Percentiles rank a stretch among this genome's conserved stretches.
phyloP scores from a whole-genome alignment of 1,140 invertebrate species.

The Stegodyphus mimosarum region DNA sequence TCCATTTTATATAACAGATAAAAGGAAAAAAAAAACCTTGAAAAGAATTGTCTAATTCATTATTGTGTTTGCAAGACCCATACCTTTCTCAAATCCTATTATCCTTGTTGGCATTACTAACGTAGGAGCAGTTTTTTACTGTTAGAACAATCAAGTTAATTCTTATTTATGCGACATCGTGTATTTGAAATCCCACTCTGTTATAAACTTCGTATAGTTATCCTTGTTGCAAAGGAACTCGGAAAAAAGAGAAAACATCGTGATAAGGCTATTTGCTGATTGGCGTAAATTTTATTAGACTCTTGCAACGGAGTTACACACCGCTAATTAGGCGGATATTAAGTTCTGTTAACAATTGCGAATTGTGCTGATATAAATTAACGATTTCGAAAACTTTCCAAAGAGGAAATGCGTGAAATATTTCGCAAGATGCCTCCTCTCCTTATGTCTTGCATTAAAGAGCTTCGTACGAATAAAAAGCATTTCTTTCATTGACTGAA shows the following conservation, averaged over 20 bases:
- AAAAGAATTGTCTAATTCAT: neutral
- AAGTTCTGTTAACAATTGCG: neutral
- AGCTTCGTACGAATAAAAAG: no score
- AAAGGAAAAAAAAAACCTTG: neutral
- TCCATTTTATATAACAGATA: no score
- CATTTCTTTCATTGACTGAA: no score
- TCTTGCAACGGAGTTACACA: neutral
- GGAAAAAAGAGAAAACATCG: constrained; percentile 9
- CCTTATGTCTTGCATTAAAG: no score
- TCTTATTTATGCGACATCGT: constrained; percentile 20
- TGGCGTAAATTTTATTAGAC: neutral
- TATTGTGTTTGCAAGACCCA: neutral
- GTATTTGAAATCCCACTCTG: neutral
- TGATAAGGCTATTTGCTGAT: neutral
- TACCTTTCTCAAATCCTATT: neutral
- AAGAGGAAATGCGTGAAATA: no score
- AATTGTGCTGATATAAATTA: neutral
- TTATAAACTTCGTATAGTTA: neutral
- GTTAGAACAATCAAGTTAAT: constrained; percentile 7
- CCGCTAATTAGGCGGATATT: constrained; percentile 30
- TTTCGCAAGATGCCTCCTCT: no score
- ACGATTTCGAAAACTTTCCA: no score
- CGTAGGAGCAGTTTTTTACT: neutral
- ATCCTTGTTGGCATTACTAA: neutral
- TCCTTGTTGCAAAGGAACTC: neutral